phyloP scores from a whole-genome alignment of 2,888 invertebrate genomes.

The Athrips mouffetella region DNA sequence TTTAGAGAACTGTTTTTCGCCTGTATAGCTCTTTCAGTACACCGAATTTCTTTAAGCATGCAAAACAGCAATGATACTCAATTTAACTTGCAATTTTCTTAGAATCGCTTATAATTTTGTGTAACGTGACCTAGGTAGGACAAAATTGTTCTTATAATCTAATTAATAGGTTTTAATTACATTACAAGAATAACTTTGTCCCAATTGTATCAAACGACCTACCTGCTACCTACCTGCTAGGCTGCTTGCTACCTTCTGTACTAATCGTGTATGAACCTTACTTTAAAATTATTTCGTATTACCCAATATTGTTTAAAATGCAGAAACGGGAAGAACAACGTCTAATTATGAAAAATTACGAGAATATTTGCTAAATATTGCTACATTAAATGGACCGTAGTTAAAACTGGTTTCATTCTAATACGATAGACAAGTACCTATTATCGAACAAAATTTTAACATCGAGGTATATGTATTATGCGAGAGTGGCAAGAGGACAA shows the following conservation, averaged over 20 bases:
- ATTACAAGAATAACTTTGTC: too few relatives aligned
- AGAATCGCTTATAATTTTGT: background rate
- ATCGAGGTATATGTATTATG: slow-evolving; percentile 20
- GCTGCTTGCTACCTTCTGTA: too few relatives aligned
- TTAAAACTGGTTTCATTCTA: background rate
- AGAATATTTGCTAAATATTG: background rate
- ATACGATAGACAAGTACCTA: background rate
- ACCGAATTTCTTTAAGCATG: background rate
- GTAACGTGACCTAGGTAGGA: background rate
- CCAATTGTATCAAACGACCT: too few relatives aligned
- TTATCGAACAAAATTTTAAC: slow-evolving; percentile 13
- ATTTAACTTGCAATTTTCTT: background rate
- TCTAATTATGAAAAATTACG: background rate
- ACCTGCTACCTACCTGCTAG: too few relatives aligned
- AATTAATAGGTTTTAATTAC: too few relatives aligned
- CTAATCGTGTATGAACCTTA: too few relatives aligned
- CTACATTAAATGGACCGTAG: background rate
- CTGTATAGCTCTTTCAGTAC: background rate
- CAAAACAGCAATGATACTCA: background rate
- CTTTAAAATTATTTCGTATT: too few relatives aligned
- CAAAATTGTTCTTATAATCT: too few relatives aligned
- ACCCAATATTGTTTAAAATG: too few relatives aligned
- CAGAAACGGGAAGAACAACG: background rate
- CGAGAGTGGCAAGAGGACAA: background rate
- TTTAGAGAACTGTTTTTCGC: too few relatives aligned